These are phyloP conservation scores for Dinoponera quadriceps DNA, from an alignment of 1,140 invertebrate genomes.

Conservation along the genomic window DNA sequence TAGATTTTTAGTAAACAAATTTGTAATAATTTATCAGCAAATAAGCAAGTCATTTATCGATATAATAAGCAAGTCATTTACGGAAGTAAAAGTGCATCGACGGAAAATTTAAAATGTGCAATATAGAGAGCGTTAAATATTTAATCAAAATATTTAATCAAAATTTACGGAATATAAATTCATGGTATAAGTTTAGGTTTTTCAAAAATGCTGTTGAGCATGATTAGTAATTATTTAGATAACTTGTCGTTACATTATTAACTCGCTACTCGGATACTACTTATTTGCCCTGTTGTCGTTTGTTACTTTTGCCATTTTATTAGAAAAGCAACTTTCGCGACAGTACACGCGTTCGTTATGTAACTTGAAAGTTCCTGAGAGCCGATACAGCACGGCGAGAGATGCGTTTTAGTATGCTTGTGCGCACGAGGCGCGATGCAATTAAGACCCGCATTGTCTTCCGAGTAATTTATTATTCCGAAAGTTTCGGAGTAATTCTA, in stretches of 20 bases:
- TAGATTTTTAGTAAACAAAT: background rate
- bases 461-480: conserved; percentile 43
- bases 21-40: background rate
- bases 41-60: background rate
- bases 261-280: background rate
- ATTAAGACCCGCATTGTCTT: conserved; percentile 64
- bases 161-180: background rate
- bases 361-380: conserved; percentile 44
- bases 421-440: conserved; percentile 42
- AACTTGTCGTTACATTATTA: no score
- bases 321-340: background rate
- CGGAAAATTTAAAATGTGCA: background rate
- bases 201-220: background rate
- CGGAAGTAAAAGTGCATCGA: background rate
- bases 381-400: conserved; percentile 1
- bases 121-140: background rate
- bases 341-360: conserved; percentile 15
- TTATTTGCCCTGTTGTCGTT: background rate
- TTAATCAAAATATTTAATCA: no score
- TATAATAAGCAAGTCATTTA: background rate
- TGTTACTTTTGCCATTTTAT: background rate
- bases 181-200: background rate
- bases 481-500: conserved; percentile 41
- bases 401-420: conserved; percentile 41
- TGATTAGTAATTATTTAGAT: no score